These are phyloP conservation scores for Ophioderma brevispina DNA, from an alignment of 35 echinoderm and acorn worm genomes.

Conservation along the genomic window DNA sequence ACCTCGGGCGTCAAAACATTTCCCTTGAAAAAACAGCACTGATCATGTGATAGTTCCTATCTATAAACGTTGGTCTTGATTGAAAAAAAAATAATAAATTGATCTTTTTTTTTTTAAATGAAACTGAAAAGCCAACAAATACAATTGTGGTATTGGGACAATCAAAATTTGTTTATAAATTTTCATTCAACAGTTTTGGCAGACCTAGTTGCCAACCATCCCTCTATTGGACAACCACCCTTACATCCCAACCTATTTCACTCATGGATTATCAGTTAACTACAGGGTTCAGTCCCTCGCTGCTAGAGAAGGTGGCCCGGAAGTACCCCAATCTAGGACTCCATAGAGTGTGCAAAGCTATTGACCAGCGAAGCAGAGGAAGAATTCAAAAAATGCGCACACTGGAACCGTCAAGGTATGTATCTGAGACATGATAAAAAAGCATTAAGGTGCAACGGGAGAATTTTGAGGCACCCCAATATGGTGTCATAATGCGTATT, in stretches of 20 bases:
- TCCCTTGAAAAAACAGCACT: no score
- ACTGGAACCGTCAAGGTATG: slow-evolving; percentile 60
- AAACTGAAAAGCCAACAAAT: no score
- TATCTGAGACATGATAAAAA: no score
- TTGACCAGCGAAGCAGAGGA: slow-evolving; percentile 30
- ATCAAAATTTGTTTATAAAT: neutral
- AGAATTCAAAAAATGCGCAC: slow-evolving; percentile 44
- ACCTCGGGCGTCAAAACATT: no score
- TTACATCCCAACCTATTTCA: slow-evolving; percentile 29
- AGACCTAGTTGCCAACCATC: slow-evolving; percentile 26
- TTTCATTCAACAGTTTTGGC: slow-evolving; percentile 20
- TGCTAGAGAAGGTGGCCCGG: neutral
- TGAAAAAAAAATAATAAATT: no score
- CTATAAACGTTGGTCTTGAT: no score
- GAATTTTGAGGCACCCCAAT: no score
- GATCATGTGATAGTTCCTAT: no score
- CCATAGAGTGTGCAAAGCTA: neutral
- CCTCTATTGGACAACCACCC: slow-evolving; percentile 21
- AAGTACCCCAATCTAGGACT: slow-evolving; percentile 32
- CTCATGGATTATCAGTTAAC: slow-evolving; percentile 65
- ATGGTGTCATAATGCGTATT: no score
- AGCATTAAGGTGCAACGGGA: no score
- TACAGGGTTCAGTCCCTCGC: neutral
- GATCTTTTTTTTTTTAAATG: neutral
- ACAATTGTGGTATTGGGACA: neutral